Percentiles rank a stretch among this genome's conserved stretches.
phyloP scores from a whole-genome alignment of 2,888 invertebrate species.

The Adela reaumurella region DNA sequence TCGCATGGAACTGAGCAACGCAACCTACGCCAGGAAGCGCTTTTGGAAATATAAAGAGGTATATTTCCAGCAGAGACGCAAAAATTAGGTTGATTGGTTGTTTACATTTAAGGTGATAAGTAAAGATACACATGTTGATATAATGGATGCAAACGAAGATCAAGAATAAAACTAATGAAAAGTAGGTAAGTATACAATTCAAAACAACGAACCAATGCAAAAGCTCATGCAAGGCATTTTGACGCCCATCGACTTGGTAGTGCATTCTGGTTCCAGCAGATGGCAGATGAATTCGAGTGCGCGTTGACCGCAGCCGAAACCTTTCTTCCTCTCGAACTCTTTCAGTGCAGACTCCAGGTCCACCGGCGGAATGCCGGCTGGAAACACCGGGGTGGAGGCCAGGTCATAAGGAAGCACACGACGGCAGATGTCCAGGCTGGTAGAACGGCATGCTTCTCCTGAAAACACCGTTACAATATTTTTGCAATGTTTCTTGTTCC shows the following conservation, averaged over 20 bases:
- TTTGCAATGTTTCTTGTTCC: no score
- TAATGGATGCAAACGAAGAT: no score
- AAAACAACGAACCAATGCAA: conserved; percentile 63
- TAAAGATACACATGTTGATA: no score
- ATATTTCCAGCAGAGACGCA: no score
- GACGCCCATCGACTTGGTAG: conserved; percentile 52
- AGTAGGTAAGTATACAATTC: no score
- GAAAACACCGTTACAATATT: conserved; percentile 13
- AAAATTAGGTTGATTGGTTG: no score
- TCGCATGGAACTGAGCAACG: no score
- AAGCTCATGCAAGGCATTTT: conserved; percentile 62
- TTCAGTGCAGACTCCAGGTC: conserved; percentile 41
- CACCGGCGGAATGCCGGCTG: conserved; percentile 26
- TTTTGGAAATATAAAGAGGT: no score
- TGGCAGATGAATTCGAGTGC: conserved; percentile 61
- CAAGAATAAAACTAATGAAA: no score
- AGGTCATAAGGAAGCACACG: conserved; percentile 65
- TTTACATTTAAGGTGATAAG: no score
- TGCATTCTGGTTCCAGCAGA: conserved; percentile 65
- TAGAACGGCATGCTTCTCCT: conserved; percentile 49
- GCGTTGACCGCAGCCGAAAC: conserved; percentile 63
- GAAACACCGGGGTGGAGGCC: conserved; percentile 42
- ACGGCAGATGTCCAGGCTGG: conserved; percentile 51
- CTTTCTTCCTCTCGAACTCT: conserved; percentile 57
- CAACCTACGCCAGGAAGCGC: no score